Evolutionary conservation across 2,888 invertebrate species (phyloP), one percentile per base, ranked within the genome.

Genomic region (Phania funesta): DNA sequence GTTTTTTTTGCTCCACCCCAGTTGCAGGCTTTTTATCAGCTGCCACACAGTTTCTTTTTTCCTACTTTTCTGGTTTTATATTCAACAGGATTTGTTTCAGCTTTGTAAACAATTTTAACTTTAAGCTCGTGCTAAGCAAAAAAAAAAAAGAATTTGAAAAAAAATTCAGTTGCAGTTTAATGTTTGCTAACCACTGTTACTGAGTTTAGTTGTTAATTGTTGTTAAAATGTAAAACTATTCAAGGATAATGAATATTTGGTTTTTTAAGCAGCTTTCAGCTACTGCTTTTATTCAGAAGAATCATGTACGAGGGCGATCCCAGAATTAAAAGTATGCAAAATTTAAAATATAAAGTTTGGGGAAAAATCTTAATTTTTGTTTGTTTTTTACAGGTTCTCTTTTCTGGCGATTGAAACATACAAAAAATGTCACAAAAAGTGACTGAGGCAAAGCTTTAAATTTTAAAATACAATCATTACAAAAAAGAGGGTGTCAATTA

Each of bases 171-270:
- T 50, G 29, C 50, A 44, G 22, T 52, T 75, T 62, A 67, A 75
- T 64, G 56, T 71, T 52, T 58, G 60, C 1, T 18, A 60, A 48
- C 58, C 46, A 64, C 71, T 52, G 20, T 11, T 65, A 44, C 50
- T 26, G 50, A 68, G 64, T 73, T 18, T 3, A 65, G 26, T 65
- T 65, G 70, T 64, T 80, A 70, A 64, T 70, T 80, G 74, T 64
- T 64, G 65, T 20, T n/a, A 38, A 58, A 38, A 46, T 48, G 11
- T 18, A 24, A 24, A 56, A 65, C 38, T 48, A 67, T 29, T 48
- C 29, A 58, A 67, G 29, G 22, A 71, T 71, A 71, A 78, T 78
- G 58, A 70, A 64, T 52, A 16, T 29, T 26, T 16, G 35, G 26
- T 16, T 18, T 58, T 24, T 32, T 16, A 18, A 18, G 13, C 7